Conservation (phyloP, 2,888 invertebrate species). For the Diaprepes abbreviatus region DNA sequence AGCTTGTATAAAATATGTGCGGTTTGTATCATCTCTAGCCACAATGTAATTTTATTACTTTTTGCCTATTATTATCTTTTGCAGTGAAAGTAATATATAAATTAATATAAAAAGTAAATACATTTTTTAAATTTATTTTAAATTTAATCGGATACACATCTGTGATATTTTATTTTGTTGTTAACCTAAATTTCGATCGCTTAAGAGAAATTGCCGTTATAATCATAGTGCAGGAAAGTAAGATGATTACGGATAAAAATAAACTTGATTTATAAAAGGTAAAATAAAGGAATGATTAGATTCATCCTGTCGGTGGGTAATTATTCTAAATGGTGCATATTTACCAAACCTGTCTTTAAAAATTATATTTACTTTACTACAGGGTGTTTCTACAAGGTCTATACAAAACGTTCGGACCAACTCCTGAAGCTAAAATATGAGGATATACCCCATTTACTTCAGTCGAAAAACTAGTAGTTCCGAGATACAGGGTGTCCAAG, state of each 20-base stretch:
- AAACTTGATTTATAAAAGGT: background rate
- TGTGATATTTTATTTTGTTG: background rate
- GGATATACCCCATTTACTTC: too few species aligned
- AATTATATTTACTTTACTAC: too few species aligned
- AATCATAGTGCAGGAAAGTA: conserved; percentile 19
- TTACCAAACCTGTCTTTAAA: too few species aligned
- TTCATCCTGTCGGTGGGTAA: conserved; percentile 5
- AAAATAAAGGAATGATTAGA: background rate
- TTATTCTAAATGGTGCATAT: too few species aligned
- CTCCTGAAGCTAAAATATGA: too few species aligned
- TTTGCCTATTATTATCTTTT: background rate
- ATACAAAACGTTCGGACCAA: too few species aligned
- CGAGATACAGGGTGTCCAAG: too few species aligned
- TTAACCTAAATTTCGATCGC: conserved; percentile 18
- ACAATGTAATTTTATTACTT: too few species aligned
- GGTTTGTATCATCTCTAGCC: too few species aligned
- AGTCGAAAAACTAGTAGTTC: too few species aligned
- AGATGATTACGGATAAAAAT: conserved; percentile 9
- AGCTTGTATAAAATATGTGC: too few species aligned
- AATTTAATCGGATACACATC: conserved; percentile 8
- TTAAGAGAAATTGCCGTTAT: conserved; percentile 24
- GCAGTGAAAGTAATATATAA: background rate
- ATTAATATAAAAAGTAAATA: background rate
- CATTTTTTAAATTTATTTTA: background rate
- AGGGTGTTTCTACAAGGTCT: too few species aligned